Conservation (phyloP, 1,140 invertebrate genomes). For the Sycophaga agraensis region DNA sequence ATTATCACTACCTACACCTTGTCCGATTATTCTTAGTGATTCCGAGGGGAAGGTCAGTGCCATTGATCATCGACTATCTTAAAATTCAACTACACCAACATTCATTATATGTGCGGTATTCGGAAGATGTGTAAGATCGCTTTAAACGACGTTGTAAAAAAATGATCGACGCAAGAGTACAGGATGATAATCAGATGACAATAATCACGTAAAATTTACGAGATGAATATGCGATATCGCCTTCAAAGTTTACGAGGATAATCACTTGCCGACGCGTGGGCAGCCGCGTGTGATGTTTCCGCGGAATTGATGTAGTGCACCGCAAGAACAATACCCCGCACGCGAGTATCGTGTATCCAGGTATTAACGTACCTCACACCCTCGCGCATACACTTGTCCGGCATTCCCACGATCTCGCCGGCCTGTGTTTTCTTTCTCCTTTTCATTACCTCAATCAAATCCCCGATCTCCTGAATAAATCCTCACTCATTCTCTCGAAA, state of each 20-base stretch:
- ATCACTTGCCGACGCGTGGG: conserved; percentile 24
- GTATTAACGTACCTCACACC: conserved; percentile 13
- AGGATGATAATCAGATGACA: neutral
- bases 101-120: no score
- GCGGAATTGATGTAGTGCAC: conserved; percentile 50
- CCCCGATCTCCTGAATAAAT: conserved; percentile 5
- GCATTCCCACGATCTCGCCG: conserved; percentile 23
- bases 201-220: neutral
- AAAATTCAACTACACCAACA: no score
- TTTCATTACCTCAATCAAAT: neutral
- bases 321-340: conserved; percentile 43
- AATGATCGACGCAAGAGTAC: no score
- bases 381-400: conserved; percentile 8
- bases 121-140: no score
- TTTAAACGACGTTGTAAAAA: no score
- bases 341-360: conserved; percentile 18
- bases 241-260: conserved; percentile 21
- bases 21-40: no score
- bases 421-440: neutral
- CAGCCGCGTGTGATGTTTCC: conserved; percentile 21
- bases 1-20: no score
- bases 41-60: no score
- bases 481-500: no score
- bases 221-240: neutral
- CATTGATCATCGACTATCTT: no score